These are phyloP conservation scores for Oncorhynchus kisutch DNA, from an alignment of 2,113 vertebrate species.

Conservation along the genomic window DNA sequence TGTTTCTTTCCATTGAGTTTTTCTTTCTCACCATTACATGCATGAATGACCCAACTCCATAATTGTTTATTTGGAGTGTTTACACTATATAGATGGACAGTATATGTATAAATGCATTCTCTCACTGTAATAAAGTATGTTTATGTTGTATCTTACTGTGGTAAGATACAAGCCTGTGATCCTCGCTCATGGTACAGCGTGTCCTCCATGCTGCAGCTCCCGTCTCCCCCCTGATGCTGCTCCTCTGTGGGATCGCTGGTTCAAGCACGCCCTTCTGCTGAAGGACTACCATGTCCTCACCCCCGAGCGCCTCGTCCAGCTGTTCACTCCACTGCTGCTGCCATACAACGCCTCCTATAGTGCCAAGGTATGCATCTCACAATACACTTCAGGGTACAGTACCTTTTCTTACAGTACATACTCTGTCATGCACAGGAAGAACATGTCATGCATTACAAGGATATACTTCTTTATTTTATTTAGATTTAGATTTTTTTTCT, in stretches of 20 bases:
- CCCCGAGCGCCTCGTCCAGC: slow-evolving; percentile 63
- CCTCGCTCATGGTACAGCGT: not conserved
- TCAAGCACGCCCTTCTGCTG: slow-evolving; percentile 71
- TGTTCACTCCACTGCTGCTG: slow-evolving; percentile 76
- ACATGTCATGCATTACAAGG: not conserved
- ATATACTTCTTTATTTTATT: too few relatives aligned
- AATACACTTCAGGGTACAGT: not conserved
- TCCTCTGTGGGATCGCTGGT: slow-evolving; percentile 66
- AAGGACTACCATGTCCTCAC: slow-evolving; percentile 68
- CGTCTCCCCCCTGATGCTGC: slow-evolving; percentile 62
- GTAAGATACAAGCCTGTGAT: not conserved
- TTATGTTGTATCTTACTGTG: not conserved
- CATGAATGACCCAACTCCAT: not conserved
- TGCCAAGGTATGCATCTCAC: slow-evolving; percentile 71
- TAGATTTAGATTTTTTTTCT: too few relatives aligned
- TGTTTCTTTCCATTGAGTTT: not conserved
- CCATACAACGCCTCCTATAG: slow-evolving; percentile 61
- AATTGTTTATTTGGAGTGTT: not conserved
- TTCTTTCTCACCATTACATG: not conserved
- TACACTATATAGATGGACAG: not conserved
- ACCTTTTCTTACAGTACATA: too few relatives aligned
- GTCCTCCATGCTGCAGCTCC: slow-evolving; percentile 59
- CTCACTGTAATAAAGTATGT: not conserved
- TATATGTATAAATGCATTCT: not conserved
- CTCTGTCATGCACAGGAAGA: not conserved